Base-by-base conservation (phyloP, 2,888 invertebrate genomes). In the Callosobruchus maculatus region DNA sequence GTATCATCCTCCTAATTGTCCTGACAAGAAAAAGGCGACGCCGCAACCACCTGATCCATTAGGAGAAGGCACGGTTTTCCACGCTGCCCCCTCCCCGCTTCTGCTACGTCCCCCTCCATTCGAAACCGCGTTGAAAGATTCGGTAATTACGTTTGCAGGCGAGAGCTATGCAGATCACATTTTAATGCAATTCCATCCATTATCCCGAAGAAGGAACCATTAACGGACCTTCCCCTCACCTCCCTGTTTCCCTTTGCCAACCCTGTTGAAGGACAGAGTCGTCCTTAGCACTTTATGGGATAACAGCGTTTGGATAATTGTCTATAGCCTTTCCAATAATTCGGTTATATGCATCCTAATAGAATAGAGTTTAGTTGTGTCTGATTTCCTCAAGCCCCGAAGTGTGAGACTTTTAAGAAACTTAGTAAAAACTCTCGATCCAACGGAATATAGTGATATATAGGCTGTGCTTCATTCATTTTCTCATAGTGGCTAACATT, bases 101-200 rank as follows among this genome's bases (percentile, higher is more conserved):
- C 31, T 22, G 67, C 71, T 67, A 31, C 31, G 74, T 74, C 75
- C 71, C 72, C 75, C 78, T 81, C 81, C 80, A 81, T 80, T 81
- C 83, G 81, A 83, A 82, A 83, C 82, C 82, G 82, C 81, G 82
- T 81, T 81, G 83, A 83, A 84, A 84, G 83, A 83, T 84, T 84
- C 84, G 82, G 84, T 84, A 84, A 84, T 84, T 84, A 84, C 83
- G 83, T 84, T 84, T 83, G 82, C 82, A 81, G 82, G 82, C 84
- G 81, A 86, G 85, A 83, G 84, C 87, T 87, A 87, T 87, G 87
- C 87, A 87, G 87, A 88, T 88, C 88, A 87, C 87, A 88, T 87
- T 88, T 88, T 88, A 88, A 87, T 88, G 87, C 87, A 87, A 88
- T 88, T 88, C 87, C 87, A 87, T 88, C 87, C 88, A 87, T 88